These are phyloP conservation scores for Rhizoglyphus robini DNA, from an alignment of 1,140 invertebrate genomes.

Conservation along the genomic window DNA sequence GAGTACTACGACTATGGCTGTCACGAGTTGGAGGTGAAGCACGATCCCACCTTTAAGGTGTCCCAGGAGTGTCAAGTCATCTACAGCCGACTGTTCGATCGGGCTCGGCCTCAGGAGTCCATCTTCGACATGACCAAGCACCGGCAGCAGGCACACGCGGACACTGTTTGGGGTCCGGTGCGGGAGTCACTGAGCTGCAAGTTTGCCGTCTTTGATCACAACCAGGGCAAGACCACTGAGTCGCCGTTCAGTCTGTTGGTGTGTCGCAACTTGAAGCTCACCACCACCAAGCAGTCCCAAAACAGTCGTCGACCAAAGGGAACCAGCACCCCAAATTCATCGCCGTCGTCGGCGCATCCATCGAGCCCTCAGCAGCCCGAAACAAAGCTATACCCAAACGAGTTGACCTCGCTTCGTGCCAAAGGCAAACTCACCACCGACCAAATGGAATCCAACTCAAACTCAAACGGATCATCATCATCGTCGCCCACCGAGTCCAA, in stretches of 20 bases:
- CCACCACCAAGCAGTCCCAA: neutral
- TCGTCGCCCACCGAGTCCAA: neutral
- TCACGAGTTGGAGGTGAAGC: too few relatives aligned
- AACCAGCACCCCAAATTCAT: too few relatives aligned
- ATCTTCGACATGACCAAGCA: too few relatives aligned
- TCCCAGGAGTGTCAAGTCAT: neutral
- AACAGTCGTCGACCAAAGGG: too few relatives aligned
- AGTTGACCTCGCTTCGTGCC: too few relatives aligned
- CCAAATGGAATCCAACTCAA: neutral
- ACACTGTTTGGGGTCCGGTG: neutral
- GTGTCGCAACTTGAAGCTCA: neutral
- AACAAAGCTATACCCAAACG: too few relatives aligned
- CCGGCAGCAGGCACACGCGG: neutral
- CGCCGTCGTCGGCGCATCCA: too few relatives aligned
- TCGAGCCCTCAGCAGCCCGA: too few relatives aligned
- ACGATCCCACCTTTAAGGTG: too few relatives aligned
- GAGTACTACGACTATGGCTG: too few relatives aligned
- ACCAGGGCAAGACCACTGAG: neutral
- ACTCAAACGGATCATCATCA: neutral
- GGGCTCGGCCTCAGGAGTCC: too few relatives aligned
- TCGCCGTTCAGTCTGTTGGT: neutral
- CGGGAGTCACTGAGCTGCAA: neutral
- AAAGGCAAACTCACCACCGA: neutral
- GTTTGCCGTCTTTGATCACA: neutral
- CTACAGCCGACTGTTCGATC: neutral